phyloP scores from a whole-genome alignment of 2,113 vertebrate species.

The Anhinga rufa region DNA sequence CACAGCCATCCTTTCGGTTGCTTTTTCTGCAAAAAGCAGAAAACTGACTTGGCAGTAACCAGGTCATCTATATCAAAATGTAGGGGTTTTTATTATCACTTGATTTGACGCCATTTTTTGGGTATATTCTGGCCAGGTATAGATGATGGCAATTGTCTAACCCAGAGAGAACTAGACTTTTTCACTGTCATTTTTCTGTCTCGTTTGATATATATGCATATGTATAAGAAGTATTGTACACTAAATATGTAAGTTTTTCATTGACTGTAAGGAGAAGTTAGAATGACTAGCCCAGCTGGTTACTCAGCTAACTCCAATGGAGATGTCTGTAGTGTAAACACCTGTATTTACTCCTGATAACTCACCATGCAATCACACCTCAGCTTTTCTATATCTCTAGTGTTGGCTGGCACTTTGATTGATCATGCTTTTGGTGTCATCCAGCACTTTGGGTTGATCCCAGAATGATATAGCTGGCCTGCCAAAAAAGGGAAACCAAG shows the following conservation, averaged over 20 bases:
- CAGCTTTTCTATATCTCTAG: background rate
- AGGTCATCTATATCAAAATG: background rate
- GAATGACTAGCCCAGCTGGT: background rate
- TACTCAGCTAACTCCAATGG: background rate
- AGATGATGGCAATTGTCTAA: background rate
- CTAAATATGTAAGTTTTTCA: background rate
- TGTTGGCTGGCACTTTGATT: background rate
- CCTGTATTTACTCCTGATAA: background rate
- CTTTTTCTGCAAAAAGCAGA: background rate
- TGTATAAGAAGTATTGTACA: background rate
- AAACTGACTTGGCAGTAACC: background rate
- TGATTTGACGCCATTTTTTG: background rate
- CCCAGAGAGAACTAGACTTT: background rate
- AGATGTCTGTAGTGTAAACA: background rate
- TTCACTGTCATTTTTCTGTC: background rate
- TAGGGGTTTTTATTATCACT: rapidly evolving
- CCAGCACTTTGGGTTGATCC: background rate
- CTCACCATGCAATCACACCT: background rate
- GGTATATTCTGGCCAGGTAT: background rate
- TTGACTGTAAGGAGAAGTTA: background rate
- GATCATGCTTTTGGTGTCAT: background rate
- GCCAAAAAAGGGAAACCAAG: background rate
- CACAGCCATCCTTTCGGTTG: background rate
- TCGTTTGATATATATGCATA: background rate
- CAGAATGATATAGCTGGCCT: background rate